phyloP scores from a whole-genome alignment of 1,140 invertebrate genomes.

The Diabrotica virgifera region DNA sequence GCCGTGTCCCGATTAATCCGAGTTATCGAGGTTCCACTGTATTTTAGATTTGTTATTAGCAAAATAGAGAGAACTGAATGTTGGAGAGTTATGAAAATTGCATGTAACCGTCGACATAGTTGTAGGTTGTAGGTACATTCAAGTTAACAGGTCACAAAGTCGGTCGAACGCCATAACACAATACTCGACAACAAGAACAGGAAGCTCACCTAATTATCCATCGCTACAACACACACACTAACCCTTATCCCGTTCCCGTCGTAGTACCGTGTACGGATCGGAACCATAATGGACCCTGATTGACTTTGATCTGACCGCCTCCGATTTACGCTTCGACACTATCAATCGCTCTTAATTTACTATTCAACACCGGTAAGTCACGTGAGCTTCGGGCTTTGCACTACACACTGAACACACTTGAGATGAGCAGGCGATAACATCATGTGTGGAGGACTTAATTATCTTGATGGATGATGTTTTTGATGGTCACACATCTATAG shows the following conservation, averaged over 20 bases:
- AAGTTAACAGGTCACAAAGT: too few relatives aligned
- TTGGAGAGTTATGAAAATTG: too few relatives aligned
- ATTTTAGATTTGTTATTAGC: too few relatives aligned
- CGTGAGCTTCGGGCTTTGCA: conserved; percentile 14
- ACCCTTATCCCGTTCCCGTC: background rate
- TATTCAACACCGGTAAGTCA: conserved; percentile 26
- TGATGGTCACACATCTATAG: too few relatives aligned
- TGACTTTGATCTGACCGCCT: conserved; percentile 28
- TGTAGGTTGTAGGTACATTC: too few relatives aligned
- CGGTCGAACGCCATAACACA: background rate
- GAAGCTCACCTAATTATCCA: conserved; percentile 8
- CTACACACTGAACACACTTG: too few relatives aligned
- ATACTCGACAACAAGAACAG: background rate
- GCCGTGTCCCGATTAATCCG: too few relatives aligned
- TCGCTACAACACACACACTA: background rate
- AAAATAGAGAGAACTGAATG: too few relatives aligned
- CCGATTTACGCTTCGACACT: conserved; percentile 5
- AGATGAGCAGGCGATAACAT: background rate
- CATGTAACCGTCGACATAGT: too few relatives aligned
- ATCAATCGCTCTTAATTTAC: conserved; percentile 31
- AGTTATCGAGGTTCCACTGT: too few relatives aligned
- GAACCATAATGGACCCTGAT: conserved; percentile 28
- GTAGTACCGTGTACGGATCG: conserved; percentile 8
- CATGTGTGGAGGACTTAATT: conserved; percentile 10
- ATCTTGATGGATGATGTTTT: conserved; percentile 14